Evolutionary conservation across 2,113 vertebrate species (phyloP).

Genomic region (Struthidea cinerea): DNA sequence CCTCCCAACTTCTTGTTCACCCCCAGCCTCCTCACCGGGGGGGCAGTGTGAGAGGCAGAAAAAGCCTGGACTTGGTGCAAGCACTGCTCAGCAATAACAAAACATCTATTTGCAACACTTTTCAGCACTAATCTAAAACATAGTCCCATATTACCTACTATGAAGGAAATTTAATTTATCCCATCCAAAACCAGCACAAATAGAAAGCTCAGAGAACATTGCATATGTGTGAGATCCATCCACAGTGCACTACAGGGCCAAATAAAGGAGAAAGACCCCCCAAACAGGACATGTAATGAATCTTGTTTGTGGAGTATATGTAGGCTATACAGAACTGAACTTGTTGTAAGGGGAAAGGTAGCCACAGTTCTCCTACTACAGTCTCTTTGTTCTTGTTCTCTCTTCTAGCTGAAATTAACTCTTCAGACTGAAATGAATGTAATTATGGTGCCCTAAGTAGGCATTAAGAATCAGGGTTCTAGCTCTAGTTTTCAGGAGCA

Average conservation of each 20-base stretch:
- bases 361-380: not conserved
- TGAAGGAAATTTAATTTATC: not conserved
- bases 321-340: not conserved
- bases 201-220: not conserved
- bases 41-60: not conserved
- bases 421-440: not conserved
- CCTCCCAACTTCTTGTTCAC: not conserved
- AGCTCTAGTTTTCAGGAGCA: not conserved
- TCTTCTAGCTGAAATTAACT: not conserved
- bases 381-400: not conserved
- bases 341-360: not conserved
- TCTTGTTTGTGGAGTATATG: not conserved
- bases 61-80: not conserved
- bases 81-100: not conserved
- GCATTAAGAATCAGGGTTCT: not conserved
- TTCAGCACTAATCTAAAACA: not conserved
- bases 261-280: not conserved
- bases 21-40: not conserved
- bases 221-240: not conserved
- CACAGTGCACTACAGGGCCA: not conserved
- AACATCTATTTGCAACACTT: not conserved
- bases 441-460: not conserved
- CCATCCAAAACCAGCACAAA: not conserved
- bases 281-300: not conserved
- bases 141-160: not conserved